These are phyloP conservation scores for Ptychobarbus kaznakovi DNA, from an alignment of 2,797 vertebrate genomes.

Conservation along the genomic window DNA sequence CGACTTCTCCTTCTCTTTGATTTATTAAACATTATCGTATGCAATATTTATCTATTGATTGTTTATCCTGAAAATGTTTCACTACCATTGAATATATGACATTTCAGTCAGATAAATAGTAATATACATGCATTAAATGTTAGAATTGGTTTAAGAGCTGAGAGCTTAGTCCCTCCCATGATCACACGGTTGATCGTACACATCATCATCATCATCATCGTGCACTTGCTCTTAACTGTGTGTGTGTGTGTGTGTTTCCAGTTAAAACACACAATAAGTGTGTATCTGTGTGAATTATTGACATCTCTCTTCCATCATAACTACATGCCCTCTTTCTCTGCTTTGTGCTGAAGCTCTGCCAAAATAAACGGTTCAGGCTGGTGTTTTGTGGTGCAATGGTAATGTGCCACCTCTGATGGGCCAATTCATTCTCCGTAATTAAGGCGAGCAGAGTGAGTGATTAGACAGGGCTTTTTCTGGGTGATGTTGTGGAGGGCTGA, in stretches of 20 bases:
- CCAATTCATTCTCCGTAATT: constrained; percentile 61
- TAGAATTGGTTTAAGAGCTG: constrained; percentile 14
- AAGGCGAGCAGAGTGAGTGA: constrained; percentile 52
- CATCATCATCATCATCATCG: neutral
- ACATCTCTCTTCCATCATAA: constrained; percentile 31
- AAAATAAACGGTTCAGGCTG: constrained; percentile 32
- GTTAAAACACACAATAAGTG: neutral
- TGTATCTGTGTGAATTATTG: constrained; percentile 41
- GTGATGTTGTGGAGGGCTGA: constrained; percentile 46
- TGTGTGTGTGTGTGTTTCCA: constrained; percentile 4
- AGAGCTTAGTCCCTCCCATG: neutral
- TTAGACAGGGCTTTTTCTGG: constrained; percentile 48
- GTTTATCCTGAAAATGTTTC: neutral
- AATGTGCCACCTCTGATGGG: constrained; percentile 49
- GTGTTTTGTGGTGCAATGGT: constrained; percentile 8
- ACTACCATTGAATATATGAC: constrained; percentile 8
- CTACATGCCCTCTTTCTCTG: neutral
- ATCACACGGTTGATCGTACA: neutral
- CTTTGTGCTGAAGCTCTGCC: constrained; percentile 33
- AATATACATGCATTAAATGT: neutral
- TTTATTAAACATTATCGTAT: neutral
- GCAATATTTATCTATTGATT: neutral
- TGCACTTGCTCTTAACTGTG: neutral
- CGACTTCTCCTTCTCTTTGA: neutral
- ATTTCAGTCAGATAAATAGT: constrained; percentile 1